Percentiles rank a stretch among this genome's conserved stretches.
Conservation (phyloP, 1,140 invertebrate genomes). For the Aethina tumida region DNA sequence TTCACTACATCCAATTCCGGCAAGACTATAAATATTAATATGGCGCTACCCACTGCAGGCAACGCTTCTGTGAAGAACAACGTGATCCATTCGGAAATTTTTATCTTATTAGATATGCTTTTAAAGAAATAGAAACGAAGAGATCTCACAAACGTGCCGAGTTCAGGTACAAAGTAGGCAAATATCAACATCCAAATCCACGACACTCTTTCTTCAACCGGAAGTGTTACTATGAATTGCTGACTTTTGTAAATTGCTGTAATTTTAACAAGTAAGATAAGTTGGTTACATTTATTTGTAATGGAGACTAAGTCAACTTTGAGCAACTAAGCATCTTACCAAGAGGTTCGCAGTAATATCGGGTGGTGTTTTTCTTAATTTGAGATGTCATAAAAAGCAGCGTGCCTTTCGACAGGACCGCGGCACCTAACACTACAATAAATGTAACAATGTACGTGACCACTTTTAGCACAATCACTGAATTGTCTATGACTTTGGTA, state of each 20-base stretch:
- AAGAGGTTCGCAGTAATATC: conserved; percentile 66
- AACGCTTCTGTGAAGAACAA: conserved; percentile 75
- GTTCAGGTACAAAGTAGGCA: conserved; percentile 73
- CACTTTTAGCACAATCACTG: conserved; percentile 72
- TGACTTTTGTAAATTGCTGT: conserved; percentile 1
- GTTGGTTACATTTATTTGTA: not conserved
- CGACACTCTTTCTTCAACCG: conserved; percentile 69
- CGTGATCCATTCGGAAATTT: conserved; percentile 64
- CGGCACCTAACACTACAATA: conserved; percentile 65
- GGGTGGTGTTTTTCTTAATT: conserved; percentile 57
- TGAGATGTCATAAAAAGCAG: conserved; percentile 87
- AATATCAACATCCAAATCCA: conserved; percentile 89
- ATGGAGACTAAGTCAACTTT: not conserved
- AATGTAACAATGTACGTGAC: conserved; percentile 74
- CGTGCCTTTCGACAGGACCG: conserved; percentile 75
- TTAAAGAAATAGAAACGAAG: conserved; percentile 82
- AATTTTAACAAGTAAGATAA: not conserved
- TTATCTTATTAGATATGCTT: conserved; percentile 32
- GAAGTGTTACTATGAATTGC: conserved; percentile 60
- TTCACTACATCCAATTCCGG: conserved; percentile 85
- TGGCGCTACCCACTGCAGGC: conserved; percentile 71
- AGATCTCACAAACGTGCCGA: conserved; percentile 75
- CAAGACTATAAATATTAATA: conserved; percentile 80
- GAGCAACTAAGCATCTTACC: not conserved
- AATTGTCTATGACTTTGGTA: conserved; percentile 69